A percentile compares a stretch with the other conserved stretches of the same genome.
Evolutionary conservation across 2,113 vertebrate genomes (phyloP).

Genomic region (Datnioides undecimradiatus): DNA sequence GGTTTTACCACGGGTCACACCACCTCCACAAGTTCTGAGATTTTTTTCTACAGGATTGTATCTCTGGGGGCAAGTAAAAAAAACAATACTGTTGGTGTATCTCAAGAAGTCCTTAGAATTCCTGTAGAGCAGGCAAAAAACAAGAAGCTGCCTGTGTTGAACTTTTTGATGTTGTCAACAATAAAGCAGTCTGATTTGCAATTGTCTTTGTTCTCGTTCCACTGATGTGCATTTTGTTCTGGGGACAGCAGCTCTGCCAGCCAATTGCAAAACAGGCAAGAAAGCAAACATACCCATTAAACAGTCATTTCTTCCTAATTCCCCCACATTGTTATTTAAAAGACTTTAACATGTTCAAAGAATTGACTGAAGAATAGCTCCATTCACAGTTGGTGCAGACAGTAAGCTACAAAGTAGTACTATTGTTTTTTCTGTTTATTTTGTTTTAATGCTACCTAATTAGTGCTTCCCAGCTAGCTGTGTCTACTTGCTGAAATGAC

Average conservation of each 20-base stretch:
- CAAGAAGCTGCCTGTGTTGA: background rate
- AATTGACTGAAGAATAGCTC: background rate
- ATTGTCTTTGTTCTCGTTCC: background rate
- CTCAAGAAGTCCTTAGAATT: background rate
- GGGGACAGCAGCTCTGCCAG: background rate
- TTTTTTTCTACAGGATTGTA: background rate
- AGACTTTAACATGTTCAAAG: background rate
- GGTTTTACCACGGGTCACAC: background rate
- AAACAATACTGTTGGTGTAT: background rate
- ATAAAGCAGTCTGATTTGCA: slow-evolving; percentile 1
- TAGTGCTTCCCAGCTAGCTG: slow-evolving; percentile 53
- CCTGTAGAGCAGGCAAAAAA: background rate
- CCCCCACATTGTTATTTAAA: background rate
- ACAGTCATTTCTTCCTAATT: background rate
- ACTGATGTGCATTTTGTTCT: slow-evolving; percentile 14
- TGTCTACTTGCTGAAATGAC: slow-evolving; percentile 58
- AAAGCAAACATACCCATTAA: background rate
- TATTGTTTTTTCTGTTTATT: slow-evolving; percentile 44
- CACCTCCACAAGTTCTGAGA: background rate
- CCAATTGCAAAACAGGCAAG: background rate
- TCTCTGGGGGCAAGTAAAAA: background rate
- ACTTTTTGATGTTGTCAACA: background rate
- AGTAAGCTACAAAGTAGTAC: slow-evolving; percentile 9
- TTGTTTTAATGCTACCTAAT: slow-evolving; percentile 59
- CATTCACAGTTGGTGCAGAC: background rate